Percentiles rank a stretch among this genome's conserved stretches.
Evolutionary conservation across 2,888 invertebrate genomes (phyloP).

Genomic region (Cerastis rubricosa): DNA sequence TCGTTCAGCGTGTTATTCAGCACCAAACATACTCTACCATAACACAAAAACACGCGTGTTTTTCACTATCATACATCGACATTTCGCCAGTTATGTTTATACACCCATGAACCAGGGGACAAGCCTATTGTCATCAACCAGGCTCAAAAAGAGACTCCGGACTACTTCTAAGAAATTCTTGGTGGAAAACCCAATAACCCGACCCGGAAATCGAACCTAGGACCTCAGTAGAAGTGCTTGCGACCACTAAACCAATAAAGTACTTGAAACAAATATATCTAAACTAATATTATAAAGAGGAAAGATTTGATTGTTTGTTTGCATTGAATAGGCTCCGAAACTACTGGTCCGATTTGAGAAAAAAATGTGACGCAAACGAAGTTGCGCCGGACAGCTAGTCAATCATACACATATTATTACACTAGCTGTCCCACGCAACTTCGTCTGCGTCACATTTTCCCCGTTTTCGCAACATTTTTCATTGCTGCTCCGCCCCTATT

Average conservation of each 20-base stretch:
- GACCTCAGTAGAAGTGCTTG: background rate
- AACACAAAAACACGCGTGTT: background rate
- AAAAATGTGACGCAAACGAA: no score
- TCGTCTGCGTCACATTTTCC: no score
- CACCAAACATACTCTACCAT: background rate
- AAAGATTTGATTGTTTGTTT: no score
- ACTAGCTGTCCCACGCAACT: no score
- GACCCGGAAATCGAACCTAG: background rate
- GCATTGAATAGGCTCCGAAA: no score
- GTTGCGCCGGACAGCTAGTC: no score
- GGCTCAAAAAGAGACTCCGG: background rate
- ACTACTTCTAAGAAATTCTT: background rate
- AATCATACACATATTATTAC: background rate
- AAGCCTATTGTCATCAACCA: background rate
- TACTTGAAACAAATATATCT: background rate
- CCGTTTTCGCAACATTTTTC: no score
- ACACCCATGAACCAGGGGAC: fast-evolving
- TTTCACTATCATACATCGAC: background rate
- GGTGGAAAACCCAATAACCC: background rate
- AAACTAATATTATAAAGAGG: no score
- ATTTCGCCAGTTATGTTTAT: background rate
- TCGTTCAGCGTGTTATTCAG: background rate
- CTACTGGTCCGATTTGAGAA: no score
- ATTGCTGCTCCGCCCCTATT: no score
- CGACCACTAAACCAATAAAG: background rate